phyloP scores from a whole-genome alignment of 2,797 vertebrate genomes.

The Pangasius larnaudii region DNA sequence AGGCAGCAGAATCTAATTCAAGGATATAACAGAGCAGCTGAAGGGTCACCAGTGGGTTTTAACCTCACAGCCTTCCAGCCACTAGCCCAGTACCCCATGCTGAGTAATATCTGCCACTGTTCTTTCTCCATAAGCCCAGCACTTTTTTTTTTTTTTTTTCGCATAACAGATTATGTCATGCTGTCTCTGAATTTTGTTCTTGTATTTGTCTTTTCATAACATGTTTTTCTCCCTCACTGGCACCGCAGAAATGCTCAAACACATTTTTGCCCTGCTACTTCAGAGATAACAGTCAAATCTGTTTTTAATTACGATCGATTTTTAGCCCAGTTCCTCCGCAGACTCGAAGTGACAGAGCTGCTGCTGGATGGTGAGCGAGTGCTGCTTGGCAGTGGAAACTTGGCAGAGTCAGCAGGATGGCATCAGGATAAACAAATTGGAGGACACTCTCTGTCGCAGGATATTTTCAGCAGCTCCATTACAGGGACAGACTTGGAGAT shows the following conservation, averaged over 20 bases:
- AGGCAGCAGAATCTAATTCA: no score
- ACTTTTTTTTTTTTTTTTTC: not conserved
- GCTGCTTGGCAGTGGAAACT: slow-evolving; percentile 34
- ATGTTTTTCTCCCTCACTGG: not conserved
- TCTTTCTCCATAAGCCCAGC: not conserved
- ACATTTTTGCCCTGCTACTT: not conserved
- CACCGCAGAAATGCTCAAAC: not conserved
- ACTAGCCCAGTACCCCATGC: no score
- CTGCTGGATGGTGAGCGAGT: slow-evolving; percentile 11
- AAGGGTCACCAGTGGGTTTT: no score
- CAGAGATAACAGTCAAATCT: slow-evolving; percentile 12
- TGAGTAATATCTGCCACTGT: not conserved
- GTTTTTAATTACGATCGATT: slow-evolving; percentile 42
- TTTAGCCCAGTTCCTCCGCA: slow-evolving; percentile 17
- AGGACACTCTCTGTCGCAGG: slow-evolving; percentile 23
- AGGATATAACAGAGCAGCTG: not conserved
- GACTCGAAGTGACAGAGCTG: slow-evolving; percentile 27
- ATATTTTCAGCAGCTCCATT: slow-evolving; percentile 32
- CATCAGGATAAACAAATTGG: slow-evolving; percentile 38
- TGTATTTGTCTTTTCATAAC: not conserved
- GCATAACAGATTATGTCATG: not conserved
- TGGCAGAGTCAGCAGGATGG: slow-evolving; percentile 30
- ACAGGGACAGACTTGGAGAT: slow-evolving; percentile 34
- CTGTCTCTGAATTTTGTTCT: not conserved
- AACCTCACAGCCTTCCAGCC: not conserved